Evolutionary conservation across 2,113 vertebrate genomes (phyloP).

Genomic region (Lepidothrix coronata): DNA sequence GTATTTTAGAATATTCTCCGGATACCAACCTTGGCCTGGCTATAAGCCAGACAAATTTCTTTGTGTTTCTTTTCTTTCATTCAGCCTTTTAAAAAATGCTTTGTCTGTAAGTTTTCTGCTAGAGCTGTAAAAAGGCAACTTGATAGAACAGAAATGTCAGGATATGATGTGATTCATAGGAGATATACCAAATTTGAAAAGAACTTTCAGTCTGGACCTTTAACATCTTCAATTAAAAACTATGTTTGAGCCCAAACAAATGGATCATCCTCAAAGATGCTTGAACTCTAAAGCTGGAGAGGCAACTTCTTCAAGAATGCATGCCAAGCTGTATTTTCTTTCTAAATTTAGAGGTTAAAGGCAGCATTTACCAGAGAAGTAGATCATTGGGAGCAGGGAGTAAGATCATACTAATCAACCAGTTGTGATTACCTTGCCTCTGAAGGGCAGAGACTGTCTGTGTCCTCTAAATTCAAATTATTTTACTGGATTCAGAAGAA

Average conservation of each 20-base stretch:
- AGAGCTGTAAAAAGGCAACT: constrained; percentile 31
- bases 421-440: background rate
- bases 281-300: background rate
- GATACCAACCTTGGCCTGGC: background rate
- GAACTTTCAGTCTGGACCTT: background rate
- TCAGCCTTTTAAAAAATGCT: constrained; percentile 29
- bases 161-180: background rate
- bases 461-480: background rate
- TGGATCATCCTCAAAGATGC: background rate
- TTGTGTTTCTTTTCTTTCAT: constrained; percentile 11
- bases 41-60: background rate
- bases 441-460: background rate
- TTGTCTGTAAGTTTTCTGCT: constrained; percentile 22
- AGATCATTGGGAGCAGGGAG: background rate
- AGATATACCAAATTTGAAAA: background rate
- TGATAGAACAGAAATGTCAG: background rate
- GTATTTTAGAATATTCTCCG: constrained; percentile 16
- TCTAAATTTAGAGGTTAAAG: background rate
- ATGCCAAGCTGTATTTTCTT: background rate
- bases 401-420: background rate
- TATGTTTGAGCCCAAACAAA: background rate
- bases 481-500: background rate
- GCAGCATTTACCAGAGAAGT: background rate
- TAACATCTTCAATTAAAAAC: constrained; percentile 14
- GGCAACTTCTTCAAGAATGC: background rate